These are phyloP conservation scores for Cervus canadensis DNA, from an alignment of 2,113 vertebrate species.

Conservation along the genomic window DNA sequence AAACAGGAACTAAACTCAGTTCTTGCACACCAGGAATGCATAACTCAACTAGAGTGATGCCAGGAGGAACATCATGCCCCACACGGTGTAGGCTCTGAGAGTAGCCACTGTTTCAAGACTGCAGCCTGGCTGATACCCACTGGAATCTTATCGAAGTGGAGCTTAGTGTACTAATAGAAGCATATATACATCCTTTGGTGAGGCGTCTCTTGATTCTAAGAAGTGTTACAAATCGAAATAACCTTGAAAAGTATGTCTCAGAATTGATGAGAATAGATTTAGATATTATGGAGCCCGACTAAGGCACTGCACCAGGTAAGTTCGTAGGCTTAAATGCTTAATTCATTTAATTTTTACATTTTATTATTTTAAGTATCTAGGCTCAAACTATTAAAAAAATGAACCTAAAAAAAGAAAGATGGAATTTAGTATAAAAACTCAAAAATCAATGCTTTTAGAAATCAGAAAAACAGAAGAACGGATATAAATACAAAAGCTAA, in stretches of 20 bases:
- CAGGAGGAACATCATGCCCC: rapidly evolving
- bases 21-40: neutral
- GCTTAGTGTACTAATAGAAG: rapidly evolving
- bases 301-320: neutral
- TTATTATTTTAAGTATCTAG: neutral
- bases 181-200: neutral
- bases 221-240: neutral
- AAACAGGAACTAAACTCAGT: neutral
- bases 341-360: neutral
- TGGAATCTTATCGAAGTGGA: neutral
- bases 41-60: neutral
- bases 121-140: neutral
- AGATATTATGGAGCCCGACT: neutral
- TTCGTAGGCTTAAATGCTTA: neutral
- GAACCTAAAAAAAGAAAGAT: neutral
- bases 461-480: neutral
- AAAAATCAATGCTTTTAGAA: neutral
- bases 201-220: neutral
- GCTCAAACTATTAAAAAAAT: neutral
- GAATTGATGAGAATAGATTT: neutral
- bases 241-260: neutral
- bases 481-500: neutral
- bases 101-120: neutral
- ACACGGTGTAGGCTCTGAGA: neutral
- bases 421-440: neutral